These are phyloP conservation scores for Butorides virescens DNA, from an alignment of 2,113 vertebrate species.

Conservation along the genomic window DNA sequence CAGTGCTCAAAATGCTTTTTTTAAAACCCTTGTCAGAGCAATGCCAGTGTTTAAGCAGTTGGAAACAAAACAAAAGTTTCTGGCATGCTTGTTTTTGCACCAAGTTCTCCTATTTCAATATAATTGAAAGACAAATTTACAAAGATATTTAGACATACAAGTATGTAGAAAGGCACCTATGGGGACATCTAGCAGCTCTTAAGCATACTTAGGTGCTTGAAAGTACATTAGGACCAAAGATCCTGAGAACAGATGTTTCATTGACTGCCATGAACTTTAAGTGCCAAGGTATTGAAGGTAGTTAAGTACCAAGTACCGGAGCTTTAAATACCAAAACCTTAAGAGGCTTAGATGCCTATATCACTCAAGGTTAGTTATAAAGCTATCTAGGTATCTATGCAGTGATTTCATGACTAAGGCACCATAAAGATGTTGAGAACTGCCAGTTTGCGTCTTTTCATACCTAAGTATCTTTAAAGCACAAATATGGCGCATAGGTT, in stretches of 20 bases:
- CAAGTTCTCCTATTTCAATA: not conserved
- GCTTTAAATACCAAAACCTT: not conserved
- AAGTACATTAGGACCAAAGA: not conserved
- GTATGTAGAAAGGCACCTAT: not conserved
- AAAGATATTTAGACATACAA: not conserved
- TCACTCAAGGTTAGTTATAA: not conserved
- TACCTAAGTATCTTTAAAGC: not conserved
- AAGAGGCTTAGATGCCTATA: not conserved
- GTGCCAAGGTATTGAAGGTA: not conserved
- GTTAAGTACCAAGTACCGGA: not conserved
- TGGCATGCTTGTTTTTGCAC: not conserved
- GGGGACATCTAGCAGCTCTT: not conserved
- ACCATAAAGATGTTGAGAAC: not conserved
- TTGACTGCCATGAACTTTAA: not conserved
- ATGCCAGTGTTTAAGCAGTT: constrained; percentile 39
- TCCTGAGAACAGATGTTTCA: not conserved
- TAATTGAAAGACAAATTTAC: not conserved
- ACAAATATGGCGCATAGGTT: not conserved
- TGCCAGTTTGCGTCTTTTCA: not conserved
- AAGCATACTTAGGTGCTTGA: not conserved
- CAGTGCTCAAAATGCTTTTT: constrained; percentile 69
- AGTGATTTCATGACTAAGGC: not conserved
- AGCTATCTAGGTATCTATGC: not conserved
- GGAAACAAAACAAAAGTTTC: constrained; percentile 45
- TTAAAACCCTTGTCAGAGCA: constrained; percentile 62